A percentile compares a stretch with the other conserved stretches of the same genome.
These are phyloP conservation scores for Zapornia atra DNA, from an alignment of 2,113 vertebrate species.

Conservation along the genomic window DNA sequence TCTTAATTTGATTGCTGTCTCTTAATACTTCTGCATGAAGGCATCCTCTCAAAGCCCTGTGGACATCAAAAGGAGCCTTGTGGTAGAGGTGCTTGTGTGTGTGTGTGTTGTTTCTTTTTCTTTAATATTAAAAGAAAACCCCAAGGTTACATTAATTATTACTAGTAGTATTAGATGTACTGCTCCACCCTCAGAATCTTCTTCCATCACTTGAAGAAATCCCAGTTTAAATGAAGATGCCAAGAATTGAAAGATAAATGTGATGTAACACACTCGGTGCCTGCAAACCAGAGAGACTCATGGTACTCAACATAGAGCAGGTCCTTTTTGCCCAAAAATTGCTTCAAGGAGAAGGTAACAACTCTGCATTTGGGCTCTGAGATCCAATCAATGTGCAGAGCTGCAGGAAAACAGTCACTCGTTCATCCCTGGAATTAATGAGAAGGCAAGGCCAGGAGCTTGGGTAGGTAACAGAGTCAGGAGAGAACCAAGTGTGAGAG, in stretches of 20 bases:
- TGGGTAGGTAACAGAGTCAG: neutral
- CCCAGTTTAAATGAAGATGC: neutral
- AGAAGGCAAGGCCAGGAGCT: neutral
- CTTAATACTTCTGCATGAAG: neutral
- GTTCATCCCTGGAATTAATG: neutral
- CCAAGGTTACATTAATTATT: neutral
- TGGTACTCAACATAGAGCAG: neutral
- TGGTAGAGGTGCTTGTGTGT: too few species aligned
- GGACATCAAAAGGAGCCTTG: neutral
- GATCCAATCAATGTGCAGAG: neutral
- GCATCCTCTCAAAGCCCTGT: neutral
- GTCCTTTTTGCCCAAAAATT: neutral
- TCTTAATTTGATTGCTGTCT: neutral
- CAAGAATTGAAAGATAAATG: neutral
- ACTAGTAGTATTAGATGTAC: neutral
- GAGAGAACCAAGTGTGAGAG: neutral
- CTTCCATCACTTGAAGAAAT: neutral
- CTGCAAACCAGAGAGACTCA: neutral
- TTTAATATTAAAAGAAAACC: neutral
- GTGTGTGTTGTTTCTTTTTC: neutral
- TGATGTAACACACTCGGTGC: rapidly evolving
- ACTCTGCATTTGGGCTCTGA: neutral
- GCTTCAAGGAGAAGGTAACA: neutral
- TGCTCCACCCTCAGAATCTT: neutral
- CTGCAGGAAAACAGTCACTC: slow-evolving; percentile 44